These are phyloP conservation scores for Hemicrepidius hirtus DNA, from an alignment of 2,888 invertebrate species.

Conservation along the genomic window DNA sequence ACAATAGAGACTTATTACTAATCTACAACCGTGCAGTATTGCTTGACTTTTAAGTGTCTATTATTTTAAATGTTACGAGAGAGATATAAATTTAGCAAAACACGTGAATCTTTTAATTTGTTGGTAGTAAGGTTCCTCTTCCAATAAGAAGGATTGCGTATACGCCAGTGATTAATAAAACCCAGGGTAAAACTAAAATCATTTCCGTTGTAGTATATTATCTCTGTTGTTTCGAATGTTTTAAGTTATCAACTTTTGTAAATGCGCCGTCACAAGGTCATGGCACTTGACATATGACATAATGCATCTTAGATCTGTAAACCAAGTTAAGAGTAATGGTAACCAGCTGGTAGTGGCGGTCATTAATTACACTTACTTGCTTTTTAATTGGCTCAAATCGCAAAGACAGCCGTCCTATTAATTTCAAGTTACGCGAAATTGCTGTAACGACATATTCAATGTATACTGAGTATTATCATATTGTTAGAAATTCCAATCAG, in stretches of 20 bases:
- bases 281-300: constrained; percentile 48
- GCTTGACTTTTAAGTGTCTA: constrained; percentile 48
- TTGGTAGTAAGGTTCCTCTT: no score
- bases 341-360: constrained; percentile 45
- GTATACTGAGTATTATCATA: no score
- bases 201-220: neutral
- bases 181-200: neutral
- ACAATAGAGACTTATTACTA: constrained; percentile 64
- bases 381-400: constrained; percentile 47
- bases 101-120: no score
- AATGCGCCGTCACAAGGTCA: constrained; percentile 39
- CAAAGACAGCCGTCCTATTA: constrained; percentile 47
- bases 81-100: constrained; percentile 35
- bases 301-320: constrained; percentile 43
- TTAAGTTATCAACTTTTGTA: constrained; percentile 26
- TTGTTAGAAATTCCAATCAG: no score
- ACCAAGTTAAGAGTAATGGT: constrained; percentile 44
- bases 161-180: no score
- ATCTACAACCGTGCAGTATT: constrained; percentile 62
- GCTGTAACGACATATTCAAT: neutral
- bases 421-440: constrained; percentile 28
- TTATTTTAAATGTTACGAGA: constrained; percentile 38
- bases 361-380: constrained; percentile 43
- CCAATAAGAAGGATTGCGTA: no score
- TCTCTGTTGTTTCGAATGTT: neutral